A percentile compares a stretch with the other conserved stretches of the same genome.
Evolutionary conservation across 1,140 invertebrate genomes (phyloP).

Genomic region (Calliphora vicina): DNA sequence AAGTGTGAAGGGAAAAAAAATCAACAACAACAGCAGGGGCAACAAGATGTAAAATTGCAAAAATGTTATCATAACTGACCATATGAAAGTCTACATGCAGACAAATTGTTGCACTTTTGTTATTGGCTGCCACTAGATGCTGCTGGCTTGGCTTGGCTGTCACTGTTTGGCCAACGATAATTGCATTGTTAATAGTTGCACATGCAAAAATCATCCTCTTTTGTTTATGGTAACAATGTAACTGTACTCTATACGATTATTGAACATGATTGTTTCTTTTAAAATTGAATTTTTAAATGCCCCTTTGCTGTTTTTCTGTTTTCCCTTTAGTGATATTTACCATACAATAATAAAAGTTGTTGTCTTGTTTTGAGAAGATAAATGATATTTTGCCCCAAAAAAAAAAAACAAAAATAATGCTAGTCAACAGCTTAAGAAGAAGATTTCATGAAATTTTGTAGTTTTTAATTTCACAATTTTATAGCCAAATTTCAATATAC

Average conservation of each 20-base stretch:
- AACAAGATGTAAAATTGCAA: neutral
- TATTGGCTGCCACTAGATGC: neutral
- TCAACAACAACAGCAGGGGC: neutral
- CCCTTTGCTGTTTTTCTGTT: too few species aligned
- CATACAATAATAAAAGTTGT: too few species aligned
- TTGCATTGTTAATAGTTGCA: conserved; percentile 11
- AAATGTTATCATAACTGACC: conserved; percentile 22
- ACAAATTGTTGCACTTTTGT: conserved; percentile 7
- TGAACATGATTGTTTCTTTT: conserved; percentile 19
- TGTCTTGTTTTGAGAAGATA: too few species aligned
- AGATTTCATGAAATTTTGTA: too few species aligned
- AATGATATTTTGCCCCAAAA: too few species aligned
- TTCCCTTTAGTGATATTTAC: too few species aligned
- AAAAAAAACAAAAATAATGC: too few species aligned
- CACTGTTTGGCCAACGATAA: neutral
- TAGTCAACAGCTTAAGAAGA: too few species aligned
- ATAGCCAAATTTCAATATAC: too few species aligned
- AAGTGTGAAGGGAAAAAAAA: neutral
- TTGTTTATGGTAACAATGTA: neutral
- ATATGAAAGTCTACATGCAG: neutral
- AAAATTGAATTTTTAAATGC: conserved; percentile 18
- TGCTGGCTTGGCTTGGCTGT: neutral
- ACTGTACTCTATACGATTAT: conserved; percentile 15
- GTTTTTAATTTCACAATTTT: too few species aligned
- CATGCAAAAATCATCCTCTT: neutral